phyloP scores from a whole-genome alignment of 2,797 vertebrate species.

The Streptopelia turtur region DNA sequence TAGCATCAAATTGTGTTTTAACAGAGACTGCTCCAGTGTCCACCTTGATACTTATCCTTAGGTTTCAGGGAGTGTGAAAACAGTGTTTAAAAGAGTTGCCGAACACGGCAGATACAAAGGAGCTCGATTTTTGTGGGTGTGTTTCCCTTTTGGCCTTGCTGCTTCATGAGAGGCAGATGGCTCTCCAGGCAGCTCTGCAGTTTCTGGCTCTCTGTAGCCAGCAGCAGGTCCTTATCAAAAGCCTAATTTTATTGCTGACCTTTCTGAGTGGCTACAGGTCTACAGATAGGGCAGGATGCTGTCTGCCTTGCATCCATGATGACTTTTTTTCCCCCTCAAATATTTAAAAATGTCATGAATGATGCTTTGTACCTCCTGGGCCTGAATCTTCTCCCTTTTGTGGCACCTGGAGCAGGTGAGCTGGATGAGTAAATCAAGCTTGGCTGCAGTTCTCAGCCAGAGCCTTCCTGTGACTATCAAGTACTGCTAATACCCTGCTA shows the following conservation, averaged over 20 bases:
- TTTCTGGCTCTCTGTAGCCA: neutral
- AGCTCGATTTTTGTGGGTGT: neutral
- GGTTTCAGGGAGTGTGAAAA: neutral
- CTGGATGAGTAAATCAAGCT: rapidly evolving
- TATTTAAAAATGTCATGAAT: neutral
- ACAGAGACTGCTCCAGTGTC: neutral
- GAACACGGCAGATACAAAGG: neutral
- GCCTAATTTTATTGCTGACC: neutral
- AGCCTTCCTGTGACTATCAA: neutral
- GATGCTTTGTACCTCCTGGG: neutral
- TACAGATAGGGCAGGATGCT: neutral
- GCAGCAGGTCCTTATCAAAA: neutral
- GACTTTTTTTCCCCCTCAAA: neutral
- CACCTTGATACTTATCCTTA: rapidly evolving
- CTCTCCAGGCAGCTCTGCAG: neutral
- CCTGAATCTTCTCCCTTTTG: neutral
- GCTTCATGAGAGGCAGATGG: neutral
- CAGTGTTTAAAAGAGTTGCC: neutral
- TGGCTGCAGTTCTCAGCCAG: neutral
- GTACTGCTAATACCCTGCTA: neutral
- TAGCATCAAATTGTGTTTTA: neutral
- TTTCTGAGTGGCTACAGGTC: neutral
- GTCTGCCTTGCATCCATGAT: rapidly evolving
- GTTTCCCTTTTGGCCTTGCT: neutral
- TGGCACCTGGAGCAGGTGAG: neutral